Evolutionary conservation across 1,140 invertebrate genomes (phyloP).

Genomic region (Heliothis virescens): DNA sequence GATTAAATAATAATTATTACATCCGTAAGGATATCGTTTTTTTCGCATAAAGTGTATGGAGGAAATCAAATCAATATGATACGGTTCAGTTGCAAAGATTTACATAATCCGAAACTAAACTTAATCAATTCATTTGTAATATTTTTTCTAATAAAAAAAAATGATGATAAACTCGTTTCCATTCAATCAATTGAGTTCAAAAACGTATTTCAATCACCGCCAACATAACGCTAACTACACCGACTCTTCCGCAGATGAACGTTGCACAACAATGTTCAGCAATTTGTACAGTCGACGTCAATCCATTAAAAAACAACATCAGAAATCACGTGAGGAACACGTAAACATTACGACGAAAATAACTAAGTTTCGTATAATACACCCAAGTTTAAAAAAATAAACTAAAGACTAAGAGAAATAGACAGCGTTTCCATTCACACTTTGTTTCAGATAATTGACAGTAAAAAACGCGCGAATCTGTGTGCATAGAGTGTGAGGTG

Average conservation of each 20-base stretch:
- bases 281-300: slow-evolving; percentile 64
- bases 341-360: slow-evolving; percentile 70
- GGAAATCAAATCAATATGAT: not conserved
- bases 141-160: not conserved
- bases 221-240: not conserved
- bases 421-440: slow-evolving; percentile 66
- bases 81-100: too few species aligned
- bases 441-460: slow-evolving; percentile 63
- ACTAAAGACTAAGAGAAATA: slow-evolving; percentile 45
- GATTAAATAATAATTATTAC: too few species aligned
- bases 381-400: slow-evolving; percentile 52
- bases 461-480: slow-evolving; percentile 16
- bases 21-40: slow-evolving; percentile 12
- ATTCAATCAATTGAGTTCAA: not conserved
- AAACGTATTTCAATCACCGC: not conserved
- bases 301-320: slow-evolving; percentile 59
- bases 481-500: slow-evolving; percentile 47
- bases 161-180: not conserved
- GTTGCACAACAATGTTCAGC: slow-evolving; percentile 68
- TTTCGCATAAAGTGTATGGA: not conserved
- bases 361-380: slow-evolving; percentile 27
- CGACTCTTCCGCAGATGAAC: slow-evolving; percentile 10
- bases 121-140: not conserved
- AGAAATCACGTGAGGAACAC: slow-evolving; percentile 73
- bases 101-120: not conserved